Percentiles rank a stretch among this genome's conserved stretches.
Evolutionary conservation across 2,888 invertebrate genomes (phyloP).

Genomic region (Sarcophaga carnaria): DNA sequence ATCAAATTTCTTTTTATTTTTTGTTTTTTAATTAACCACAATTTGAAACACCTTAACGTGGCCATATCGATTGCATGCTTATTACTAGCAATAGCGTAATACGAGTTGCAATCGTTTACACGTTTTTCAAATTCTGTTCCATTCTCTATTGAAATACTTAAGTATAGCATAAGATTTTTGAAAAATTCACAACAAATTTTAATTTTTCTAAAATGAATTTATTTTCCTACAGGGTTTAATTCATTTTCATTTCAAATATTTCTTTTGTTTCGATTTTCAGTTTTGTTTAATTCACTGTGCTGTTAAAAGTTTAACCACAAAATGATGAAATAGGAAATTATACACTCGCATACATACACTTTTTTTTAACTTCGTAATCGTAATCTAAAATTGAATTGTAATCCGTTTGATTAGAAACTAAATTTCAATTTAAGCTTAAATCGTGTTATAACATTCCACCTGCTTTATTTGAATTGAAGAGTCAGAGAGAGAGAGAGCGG

Average conservation of each 20-base stretch:
- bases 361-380: neutral
- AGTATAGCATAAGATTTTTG: neutral
- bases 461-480: neutral
- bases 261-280: too few relatives aligned
- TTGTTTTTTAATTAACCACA: conserved; percentile 67
- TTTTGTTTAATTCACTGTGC: conserved; percentile 9
- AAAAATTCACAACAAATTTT: too few relatives aligned
- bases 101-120: conserved; percentile 73
- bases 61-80: conserved; percentile 60
- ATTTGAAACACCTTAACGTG: conserved; percentile 74
- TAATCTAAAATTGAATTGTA: neutral
- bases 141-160: neutral
- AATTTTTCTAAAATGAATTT: too few relatives aligned
- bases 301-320: conserved; percentile 38
- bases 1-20: neutral
- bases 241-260: neutral
- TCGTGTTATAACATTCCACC: neutral
- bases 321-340: conserved; percentile 46
- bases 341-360: neutral
- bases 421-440: neutral
- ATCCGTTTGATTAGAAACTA: neutral
- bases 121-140: conserved; percentile 26
- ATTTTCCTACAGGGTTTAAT: too few relatives aligned
- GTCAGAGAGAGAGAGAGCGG: too few relatives aligned
- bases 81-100: conserved; percentile 71